phyloP scores from a whole-genome alignment of 2,888 invertebrate species.

The Trachelus troglodyta region DNA sequence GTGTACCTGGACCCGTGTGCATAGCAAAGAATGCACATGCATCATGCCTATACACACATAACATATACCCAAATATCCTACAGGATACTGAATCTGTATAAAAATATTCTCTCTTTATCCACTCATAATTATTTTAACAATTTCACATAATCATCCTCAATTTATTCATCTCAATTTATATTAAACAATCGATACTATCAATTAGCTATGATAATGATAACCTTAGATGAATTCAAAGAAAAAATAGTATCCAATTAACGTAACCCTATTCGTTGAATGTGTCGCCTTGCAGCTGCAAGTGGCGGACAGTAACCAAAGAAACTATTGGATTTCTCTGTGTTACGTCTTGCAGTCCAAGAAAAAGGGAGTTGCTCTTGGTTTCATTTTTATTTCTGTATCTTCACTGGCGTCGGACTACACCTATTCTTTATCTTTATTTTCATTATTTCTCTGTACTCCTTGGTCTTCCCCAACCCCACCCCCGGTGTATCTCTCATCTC shows the following conservation, averaged over 20 bases:
- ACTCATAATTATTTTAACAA: neutral
- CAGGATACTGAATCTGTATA: neutral
- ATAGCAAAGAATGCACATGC: neutral
- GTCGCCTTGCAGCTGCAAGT: conserved; percentile 37
- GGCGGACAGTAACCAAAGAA: conserved; percentile 48
- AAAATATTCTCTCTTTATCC: neutral
- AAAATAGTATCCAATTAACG: neutral
- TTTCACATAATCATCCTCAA: neutral
- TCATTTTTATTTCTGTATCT: neutral
- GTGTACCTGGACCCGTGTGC: neutral
- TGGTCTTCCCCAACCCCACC: no score
- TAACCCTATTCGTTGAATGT: neutral
- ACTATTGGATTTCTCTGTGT: conserved; percentile 48
- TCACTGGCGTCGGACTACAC: neutral
- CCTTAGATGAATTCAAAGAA: neutral
- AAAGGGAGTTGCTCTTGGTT: neutral
- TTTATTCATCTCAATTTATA: neutral
- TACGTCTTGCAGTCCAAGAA: neutral
- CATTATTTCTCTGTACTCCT: neutral
- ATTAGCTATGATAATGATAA: no score
- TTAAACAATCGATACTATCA: neutral
- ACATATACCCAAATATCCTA: neutral
- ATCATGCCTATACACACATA: neutral
- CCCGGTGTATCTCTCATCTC: neutral
- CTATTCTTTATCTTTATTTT: neutral